phyloP scores from a whole-genome alignment of 64 coral and sea anemone genomes.

The Pocillopora verrucosa region DNA sequence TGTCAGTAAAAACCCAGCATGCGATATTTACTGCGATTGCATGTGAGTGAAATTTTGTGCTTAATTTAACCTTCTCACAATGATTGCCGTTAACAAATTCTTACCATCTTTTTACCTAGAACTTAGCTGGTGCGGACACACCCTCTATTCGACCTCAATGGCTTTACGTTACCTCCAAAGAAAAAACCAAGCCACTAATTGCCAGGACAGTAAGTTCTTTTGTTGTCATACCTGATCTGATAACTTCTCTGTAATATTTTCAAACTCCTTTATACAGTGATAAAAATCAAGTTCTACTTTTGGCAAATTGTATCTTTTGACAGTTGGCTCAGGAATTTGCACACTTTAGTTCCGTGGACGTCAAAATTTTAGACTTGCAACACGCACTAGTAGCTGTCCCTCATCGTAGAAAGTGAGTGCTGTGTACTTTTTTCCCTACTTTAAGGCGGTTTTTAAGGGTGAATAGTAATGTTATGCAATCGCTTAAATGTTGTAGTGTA shows the following conservation, averaged over 20 bases:
- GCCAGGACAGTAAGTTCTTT: conserved; percentile 20
- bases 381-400: conserved; percentile 77
- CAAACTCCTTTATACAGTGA: not conserved
- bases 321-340: conserved; percentile 81
- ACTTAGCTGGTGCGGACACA: conserved; percentile 69
- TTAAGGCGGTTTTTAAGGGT: too few relatives aligned
- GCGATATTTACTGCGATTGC: too few relatives aligned
- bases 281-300: not conserved
- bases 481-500: too few relatives aligned
- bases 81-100: not conserved
- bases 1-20: too few relatives aligned
- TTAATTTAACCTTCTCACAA: not conserved
- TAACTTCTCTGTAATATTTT: not conserved
- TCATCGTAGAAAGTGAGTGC: conserved; percentile 68
- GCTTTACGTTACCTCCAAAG: conserved; percentile 68
- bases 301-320: not conserved
- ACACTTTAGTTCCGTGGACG: conserved; percentile 83
- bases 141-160: conserved; percentile 80
- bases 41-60: too few relatives aligned
- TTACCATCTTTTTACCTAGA: conserved; percentile 39
- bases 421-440: too few relatives aligned
- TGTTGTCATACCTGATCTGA: not conserved
- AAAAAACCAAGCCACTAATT: conserved; percentile 3
- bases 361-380: conserved; percentile 76
- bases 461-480: too few relatives aligned